Conservation (phyloP, 1,140 invertebrate species). For the Centruroides vittatus region DNA sequence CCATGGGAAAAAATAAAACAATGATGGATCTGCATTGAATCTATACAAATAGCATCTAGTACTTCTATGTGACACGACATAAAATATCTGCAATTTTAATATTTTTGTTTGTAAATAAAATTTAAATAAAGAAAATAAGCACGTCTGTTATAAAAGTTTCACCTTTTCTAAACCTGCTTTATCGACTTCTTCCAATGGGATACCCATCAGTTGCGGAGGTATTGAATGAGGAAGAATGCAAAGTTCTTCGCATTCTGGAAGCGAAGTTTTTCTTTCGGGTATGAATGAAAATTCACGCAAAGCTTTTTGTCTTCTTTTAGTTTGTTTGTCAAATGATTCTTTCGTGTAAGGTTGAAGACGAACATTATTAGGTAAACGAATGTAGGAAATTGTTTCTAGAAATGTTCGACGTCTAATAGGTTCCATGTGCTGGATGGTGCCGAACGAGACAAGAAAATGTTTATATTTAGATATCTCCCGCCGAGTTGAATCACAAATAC, state of each 20-base stretch:
- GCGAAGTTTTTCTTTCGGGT: background rate
- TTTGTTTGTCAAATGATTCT: constrained; percentile 2
- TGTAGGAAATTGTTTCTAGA: too few species aligned
- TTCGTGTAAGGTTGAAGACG: constrained; percentile 12
- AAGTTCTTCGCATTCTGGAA: constrained; percentile 9
- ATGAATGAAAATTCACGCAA: constrained; percentile 1
- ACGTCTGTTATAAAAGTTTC: background rate
- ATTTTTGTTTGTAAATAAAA: too few species aligned
- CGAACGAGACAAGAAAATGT: too few species aligned
- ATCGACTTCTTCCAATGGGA: constrained; percentile 87
- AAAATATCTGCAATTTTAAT: constrained; percentile 68
- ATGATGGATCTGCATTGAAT: constrained; percentile 76
- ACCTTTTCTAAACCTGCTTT: constrained; percentile 92
- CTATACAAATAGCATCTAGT: constrained; percentile 89
- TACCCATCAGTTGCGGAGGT: constrained; percentile 55
- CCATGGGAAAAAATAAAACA: constrained; percentile 86
- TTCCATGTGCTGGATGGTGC: too few species aligned
- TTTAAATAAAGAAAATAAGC: too few species aligned
- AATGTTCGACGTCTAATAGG: too few species aligned
- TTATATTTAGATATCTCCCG: too few species aligned
- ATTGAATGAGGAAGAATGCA: constrained; percentile 48
- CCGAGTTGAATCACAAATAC: too few species aligned
- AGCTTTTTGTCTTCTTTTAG: constrained; percentile 1
- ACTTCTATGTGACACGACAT: constrained; percentile 84
- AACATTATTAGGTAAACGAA: too few species aligned